Percentiles rank a stretch among this genome's conserved stretches.
Conservation (phyloP, 2,888 invertebrate genomes). For the Tholera decimalis region DNA sequence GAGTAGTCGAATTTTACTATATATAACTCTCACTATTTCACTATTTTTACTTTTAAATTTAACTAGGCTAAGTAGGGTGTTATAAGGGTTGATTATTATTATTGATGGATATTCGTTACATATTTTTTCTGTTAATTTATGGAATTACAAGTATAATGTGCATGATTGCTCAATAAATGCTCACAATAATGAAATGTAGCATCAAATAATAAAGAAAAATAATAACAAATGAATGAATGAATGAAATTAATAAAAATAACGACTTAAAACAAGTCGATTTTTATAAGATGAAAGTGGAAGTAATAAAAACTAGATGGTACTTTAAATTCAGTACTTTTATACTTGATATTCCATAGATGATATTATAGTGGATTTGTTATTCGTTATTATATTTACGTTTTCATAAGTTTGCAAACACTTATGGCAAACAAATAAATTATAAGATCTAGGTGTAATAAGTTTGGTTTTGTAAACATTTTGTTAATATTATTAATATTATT, state of each 20-base stretch:
- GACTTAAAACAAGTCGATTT: conserved; percentile 32
- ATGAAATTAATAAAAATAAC: conserved; percentile 26
- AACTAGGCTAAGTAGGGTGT: conserved; percentile 75
- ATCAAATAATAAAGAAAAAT: conserved; percentile 39
- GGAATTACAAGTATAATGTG: conserved; percentile 54
- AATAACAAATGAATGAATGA: conserved; percentile 34
- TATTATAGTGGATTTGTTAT: conserved; percentile 33
- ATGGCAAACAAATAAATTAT: conserved; percentile 45
- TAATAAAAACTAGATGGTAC: conserved; percentile 17
- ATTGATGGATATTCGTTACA: conserved; percentile 34
- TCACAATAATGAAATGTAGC: conserved; percentile 49
- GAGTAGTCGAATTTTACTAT: conserved; percentile 84
- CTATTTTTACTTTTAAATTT: conserved; percentile 79
- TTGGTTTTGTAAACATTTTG: conserved; percentile 29
- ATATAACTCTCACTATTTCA: conserved; percentile 85
- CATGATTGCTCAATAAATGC: conserved; percentile 56
- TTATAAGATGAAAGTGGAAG: conserved; percentile 31
- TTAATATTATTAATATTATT: conserved; percentile 47
- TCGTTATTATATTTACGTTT: conserved; percentile 31
- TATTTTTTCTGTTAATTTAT: conserved; percentile 39
- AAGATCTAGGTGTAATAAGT: conserved; percentile 28
- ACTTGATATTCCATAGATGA: conserved; percentile 55
- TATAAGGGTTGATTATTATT: conserved; percentile 64
- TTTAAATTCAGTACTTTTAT: conserved; percentile 40
- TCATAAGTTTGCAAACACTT: conserved; percentile 36